Evolutionary conservation across 2,888 invertebrate genomes (phyloP), one percentile per base, ranked within the genome.

Genomic region (Trissolcus japonicus): DNA sequence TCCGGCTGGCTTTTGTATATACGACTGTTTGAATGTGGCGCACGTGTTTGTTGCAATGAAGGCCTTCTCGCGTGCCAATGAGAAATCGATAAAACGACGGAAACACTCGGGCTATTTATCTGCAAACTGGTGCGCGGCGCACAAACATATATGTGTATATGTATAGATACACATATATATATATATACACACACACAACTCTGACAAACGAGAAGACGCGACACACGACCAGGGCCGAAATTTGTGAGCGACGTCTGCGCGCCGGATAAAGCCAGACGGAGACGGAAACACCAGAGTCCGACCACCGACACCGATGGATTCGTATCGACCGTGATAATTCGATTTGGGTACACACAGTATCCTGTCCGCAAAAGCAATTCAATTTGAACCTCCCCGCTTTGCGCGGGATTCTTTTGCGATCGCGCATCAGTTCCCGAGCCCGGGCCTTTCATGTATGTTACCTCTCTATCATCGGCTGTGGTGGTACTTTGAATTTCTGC

Each of bases 321-420:
- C 77, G 77, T 73, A 69, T 78, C 77, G 73, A 73, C 65, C 65
- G 73, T 61, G 73, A 78, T 78, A 74, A 78, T 78, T 74, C 73
- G 67, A 78, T 78, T 78, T 68, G 53, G 55, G 57, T 68, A 19
- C 51, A 73, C 68, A 63, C 63, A 60, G 76, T 51, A 46, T 77
- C 61, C 73, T 54, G 77, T 69, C 77, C 77, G 69, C 77, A 73
- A 69, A 68, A 78, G 73, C 77, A 68, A 73, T 73, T 69, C 73
- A 69, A 78, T 78, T 78, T 56, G 71, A 75, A 56, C 14, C 16
- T 16, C 46, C 67, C 25, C 25, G 3, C 25, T 25, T 25, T 25
- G 46, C 51, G 43, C 66, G 25, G 21, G 11, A 53, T 68, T 57
- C 74, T 75, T 35, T 75, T 68, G 48, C 21, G 51, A 21, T 40